A percentile compares a stretch with the other conserved stretches of the same genome.
Evolutionary conservation across 1,140 invertebrate species (phyloP).

Genomic region (Chlorops oryzae): DNA sequence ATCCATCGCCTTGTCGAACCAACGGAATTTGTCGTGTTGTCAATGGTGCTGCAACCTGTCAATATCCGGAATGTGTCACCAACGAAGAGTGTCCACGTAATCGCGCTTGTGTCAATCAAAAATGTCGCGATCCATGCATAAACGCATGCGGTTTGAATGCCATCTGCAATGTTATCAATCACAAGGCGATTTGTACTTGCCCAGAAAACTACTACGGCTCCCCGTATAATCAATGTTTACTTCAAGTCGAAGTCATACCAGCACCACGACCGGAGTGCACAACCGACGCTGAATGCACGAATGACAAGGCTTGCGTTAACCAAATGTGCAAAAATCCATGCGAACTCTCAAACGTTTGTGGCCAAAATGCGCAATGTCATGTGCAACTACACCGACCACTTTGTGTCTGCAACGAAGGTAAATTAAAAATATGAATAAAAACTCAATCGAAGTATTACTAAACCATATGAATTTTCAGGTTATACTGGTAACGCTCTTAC

Average conservation of each 20-base stretch:
- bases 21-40: conserved; percentile 73
- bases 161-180: conserved; percentile 73
- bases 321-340: conserved; percentile 75
- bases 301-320: conserved; percentile 77
- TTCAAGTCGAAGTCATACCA: conserved; percentile 46
- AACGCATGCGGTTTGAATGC: conserved; percentile 80
- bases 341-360: conserved; percentile 61
- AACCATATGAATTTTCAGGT: conserved; percentile 4
- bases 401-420: conserved; percentile 71
- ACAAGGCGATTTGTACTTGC: conserved; percentile 73
- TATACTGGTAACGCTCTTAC: conserved; percentile 77
- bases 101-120: conserved; percentile 71
- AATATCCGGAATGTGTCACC: conserved; percentile 79
- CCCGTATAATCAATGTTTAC: conserved; percentile 65
- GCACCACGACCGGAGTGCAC: conserved; percentile 69
- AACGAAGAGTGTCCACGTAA: conserved; percentile 77
- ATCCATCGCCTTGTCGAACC: conserved; percentile 70
- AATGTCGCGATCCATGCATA: conserved; percentile 74
- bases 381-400: conserved; percentile 74
- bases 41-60: conserved; percentile 63
- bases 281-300: conserved; percentile 73
- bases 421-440: conserved; percentile 33
- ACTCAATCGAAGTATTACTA: not conserved
- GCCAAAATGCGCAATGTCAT: conserved; percentile 72
- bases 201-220: conserved; percentile 74